Evolutionary conservation across 2,797 vertebrate species (phyloP).

Genomic region (Telmatherina bonti): DNA sequence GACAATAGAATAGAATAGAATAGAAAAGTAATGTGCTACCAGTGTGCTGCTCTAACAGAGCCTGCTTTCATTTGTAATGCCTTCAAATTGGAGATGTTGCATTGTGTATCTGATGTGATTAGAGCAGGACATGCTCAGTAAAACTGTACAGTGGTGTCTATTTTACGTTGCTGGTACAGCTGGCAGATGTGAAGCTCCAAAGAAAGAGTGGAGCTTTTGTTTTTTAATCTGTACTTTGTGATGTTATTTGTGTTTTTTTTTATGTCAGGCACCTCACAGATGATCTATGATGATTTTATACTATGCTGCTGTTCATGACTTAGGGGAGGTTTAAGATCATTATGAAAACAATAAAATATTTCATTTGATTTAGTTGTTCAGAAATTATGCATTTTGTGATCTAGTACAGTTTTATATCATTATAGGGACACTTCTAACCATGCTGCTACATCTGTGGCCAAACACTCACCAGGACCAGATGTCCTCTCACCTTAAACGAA

Average conservation of each 20-base stretch:
- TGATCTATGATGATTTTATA: slow-evolving; percentile 1
- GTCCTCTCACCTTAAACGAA: slow-evolving; percentile 44
- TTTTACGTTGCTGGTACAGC: slow-evolving; percentile 3
- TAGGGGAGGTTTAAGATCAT: no score
- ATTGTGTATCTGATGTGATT: slow-evolving; percentile 11
- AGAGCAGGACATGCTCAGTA: slow-evolving; percentile 1
- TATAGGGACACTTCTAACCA: not conserved
- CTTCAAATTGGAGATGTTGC: slow-evolving; percentile 18
- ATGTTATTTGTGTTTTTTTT: slow-evolving; percentile 6
- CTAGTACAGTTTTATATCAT: slow-evolving; percentile 9
- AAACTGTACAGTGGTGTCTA: not conserved
- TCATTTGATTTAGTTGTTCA: no score
- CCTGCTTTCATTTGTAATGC: slow-evolving; percentile 21
- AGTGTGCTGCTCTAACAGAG: slow-evolving; percentile 1
- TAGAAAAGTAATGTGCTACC: not conserved
- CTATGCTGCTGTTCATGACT: not conserved
- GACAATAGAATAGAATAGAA: no score
- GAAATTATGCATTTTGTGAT: not conserved
- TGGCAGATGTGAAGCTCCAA: not conserved
- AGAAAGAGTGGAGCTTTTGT: not conserved
- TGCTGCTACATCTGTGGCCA: slow-evolving; percentile 28
- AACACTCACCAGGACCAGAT: slow-evolving; percentile 25
- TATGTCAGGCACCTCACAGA: slow-evolving; percentile 12
- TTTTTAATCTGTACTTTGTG: slow-evolving; percentile 1
- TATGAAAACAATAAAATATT: no score